phyloP scores from a whole-genome alignment of 2,797 vertebrate genomes.

The Falco rusticolus region DNA sequence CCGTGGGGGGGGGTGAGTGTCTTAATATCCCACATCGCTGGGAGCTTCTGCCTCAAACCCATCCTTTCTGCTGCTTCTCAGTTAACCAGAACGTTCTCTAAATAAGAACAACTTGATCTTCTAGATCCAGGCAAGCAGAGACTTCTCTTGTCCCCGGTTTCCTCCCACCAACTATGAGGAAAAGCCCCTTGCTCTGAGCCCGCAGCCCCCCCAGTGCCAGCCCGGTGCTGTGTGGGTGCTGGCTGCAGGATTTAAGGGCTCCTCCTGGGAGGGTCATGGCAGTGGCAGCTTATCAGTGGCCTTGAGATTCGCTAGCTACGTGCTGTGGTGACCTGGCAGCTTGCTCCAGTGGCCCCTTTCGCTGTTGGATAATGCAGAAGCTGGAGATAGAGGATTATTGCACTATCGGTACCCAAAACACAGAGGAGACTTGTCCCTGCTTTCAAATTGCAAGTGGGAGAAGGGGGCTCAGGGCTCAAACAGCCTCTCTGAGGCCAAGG shows the following conservation, averaged over 20 bases:
- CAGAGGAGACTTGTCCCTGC: background rate
- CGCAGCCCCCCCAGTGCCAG: background rate
- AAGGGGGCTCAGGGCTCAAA: background rate
- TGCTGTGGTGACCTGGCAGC: rapidly evolving
- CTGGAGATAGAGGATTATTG: background rate
- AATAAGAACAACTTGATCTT: background rate
- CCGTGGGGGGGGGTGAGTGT: no score
- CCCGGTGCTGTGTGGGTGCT: rapidly evolving
- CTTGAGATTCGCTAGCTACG: rapidly evolving
- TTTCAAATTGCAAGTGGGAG: rapidly evolving
- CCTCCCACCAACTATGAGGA: background rate
- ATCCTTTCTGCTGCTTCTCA: background rate
- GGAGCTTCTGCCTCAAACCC: background rate
- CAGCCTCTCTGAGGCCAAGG: background rate
- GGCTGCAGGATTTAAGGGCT: background rate
- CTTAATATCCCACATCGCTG: rapidly evolving
- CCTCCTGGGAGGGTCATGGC: rapidly evolving
- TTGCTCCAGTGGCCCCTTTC: background rate
- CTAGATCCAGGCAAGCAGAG: background rate
- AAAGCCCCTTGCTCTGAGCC: background rate
- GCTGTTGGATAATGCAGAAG: background rate
- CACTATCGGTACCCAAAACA: rapidly evolving
- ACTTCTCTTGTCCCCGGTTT: background rate
- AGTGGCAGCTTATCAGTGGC: background rate
- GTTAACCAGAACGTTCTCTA: background rate